phyloP scores from a whole-genome alignment of 2,113 vertebrate genomes.

The Thunnus maccoyii region DNA sequence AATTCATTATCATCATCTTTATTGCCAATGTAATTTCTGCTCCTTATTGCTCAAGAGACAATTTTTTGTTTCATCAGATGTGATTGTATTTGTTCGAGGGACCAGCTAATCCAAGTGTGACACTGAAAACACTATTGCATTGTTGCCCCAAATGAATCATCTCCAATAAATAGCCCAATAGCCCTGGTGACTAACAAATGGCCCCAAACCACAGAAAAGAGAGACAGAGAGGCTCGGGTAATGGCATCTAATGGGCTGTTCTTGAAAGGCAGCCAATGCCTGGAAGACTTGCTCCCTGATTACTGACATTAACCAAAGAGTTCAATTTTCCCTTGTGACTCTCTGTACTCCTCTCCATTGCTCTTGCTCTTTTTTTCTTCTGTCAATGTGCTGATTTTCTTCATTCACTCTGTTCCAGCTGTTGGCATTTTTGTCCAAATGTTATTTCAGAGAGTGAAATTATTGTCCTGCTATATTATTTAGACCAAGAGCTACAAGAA shows the following conservation, averaged over 20 bases:
- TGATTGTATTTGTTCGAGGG: slow-evolving; percentile 28
- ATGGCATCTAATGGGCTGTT: slow-evolving; percentile 69
- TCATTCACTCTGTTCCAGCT: slow-evolving; percentile 27
- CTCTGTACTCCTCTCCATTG: slow-evolving; percentile 39
- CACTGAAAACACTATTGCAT: slow-evolving; percentile 32
- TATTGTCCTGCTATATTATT: background rate
- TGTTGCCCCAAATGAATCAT: slow-evolving; percentile 53
- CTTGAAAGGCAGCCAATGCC: slow-evolving; percentile 71
- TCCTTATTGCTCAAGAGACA: slow-evolving; percentile 17
- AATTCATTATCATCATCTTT: slow-evolving; percentile 41
- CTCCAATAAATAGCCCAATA: slow-evolving; percentile 50
- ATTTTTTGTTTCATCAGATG: slow-evolving; percentile 29
- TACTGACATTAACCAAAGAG: slow-evolving; percentile 75
- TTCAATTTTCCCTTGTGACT: slow-evolving; percentile 62
- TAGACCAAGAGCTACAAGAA: background rate
- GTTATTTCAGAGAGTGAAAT: background rate
- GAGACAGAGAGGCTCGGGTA: slow-evolving; percentile 44
- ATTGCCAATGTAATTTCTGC: slow-evolving; percentile 9
- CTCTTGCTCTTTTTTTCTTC: background rate
- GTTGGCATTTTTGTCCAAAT: slow-evolving; percentile 29
- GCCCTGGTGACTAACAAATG: slow-evolving; percentile 59
- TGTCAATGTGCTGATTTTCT: slow-evolving; percentile 9
- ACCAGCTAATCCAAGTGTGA: slow-evolving; percentile 32
- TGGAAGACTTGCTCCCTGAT: slow-evolving; percentile 68
- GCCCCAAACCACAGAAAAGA: slow-evolving; percentile 24